phyloP scores from a whole-genome alignment of 2,113 vertebrate genomes.

The Labeo catla region DNA sequence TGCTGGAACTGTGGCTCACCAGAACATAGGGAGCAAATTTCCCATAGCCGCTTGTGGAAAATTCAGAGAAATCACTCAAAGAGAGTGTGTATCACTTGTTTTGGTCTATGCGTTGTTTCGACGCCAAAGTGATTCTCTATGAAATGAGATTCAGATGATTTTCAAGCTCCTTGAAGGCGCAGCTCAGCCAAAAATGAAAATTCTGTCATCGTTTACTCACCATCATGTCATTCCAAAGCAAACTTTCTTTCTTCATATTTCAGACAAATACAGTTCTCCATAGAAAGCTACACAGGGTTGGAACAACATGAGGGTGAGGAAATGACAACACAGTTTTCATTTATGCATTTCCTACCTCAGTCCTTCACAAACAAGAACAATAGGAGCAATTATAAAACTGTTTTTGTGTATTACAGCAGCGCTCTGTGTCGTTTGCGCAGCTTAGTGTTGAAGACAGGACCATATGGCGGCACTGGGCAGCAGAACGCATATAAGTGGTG shows the following conservation, averaged over 20 bases:
- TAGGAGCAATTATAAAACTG: conserved; percentile 34
- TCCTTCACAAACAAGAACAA: conserved; percentile 27
- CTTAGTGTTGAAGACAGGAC: conserved; percentile 28
- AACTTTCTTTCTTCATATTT: not conserved
- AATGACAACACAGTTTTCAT: not conserved
- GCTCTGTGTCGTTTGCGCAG: not conserved
- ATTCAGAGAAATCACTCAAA: not conserved
- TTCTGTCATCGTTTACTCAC: conserved; percentile 2
- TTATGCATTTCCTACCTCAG: not conserved
- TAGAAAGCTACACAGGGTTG: not conserved
- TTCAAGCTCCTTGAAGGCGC: not conserved
- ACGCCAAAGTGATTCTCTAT: not conserved
- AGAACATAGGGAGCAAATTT: not conserved
- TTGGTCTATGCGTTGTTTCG: not conserved
- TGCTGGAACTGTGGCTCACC: not conserved
- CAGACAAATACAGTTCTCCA: not conserved
- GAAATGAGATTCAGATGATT: not conserved
- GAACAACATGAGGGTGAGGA: not conserved
- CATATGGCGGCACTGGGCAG: conserved; percentile 47
- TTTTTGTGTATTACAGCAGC: not conserved
- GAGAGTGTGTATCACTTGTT: not conserved
- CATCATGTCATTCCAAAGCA: not conserved
- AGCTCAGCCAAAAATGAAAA: not conserved
- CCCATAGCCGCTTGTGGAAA: not conserved
- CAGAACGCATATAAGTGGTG: conserved; percentile 27